A percentile compares a stretch with the other conserved stretches of the same genome.
Evolutionary conservation across 2,113 vertebrate species (phyloP).

Genomic region (Australoheros scitulus): DNA sequence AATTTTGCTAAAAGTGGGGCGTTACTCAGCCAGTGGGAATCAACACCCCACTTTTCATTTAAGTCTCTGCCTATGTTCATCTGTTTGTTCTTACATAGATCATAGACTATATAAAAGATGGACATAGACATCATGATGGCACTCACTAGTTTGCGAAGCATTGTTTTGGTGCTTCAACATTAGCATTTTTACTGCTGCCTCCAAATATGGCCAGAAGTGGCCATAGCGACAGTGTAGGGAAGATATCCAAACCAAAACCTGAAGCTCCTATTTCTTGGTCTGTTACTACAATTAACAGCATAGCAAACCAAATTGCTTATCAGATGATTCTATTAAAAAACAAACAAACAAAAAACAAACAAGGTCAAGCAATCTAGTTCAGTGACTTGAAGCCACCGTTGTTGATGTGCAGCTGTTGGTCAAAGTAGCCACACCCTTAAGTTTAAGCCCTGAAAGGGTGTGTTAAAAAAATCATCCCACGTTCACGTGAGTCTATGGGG

Average conservation of each 20-base stretch:
- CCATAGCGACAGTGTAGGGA: too few relatives aligned
- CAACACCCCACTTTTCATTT: not conserved
- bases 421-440: not conserved
- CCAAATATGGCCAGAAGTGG: too few relatives aligned
- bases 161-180: not conserved
- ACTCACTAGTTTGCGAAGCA: not conserved
- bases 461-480: not conserved
- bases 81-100: not conserved
- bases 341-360: not conserved
- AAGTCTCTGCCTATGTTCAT: not conserved
- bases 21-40: too few relatives aligned
- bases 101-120: not conserved
- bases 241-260: not conserved
- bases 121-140: not conserved
- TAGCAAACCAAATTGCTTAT: not conserved
- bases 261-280: not conserved
- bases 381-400: not conserved
- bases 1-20: not conserved
- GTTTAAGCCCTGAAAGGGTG: not conserved
- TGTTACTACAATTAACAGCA: not conserved
- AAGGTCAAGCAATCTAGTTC: not conserved
- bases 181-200: not conserved
- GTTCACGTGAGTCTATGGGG: not conserved
- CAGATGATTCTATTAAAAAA: not conserved
- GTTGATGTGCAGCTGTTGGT: not conserved